Base-by-base conservation (phyloP, 2,888 invertebrate genomes). In the Ochlodes sylvanus region DNA sequence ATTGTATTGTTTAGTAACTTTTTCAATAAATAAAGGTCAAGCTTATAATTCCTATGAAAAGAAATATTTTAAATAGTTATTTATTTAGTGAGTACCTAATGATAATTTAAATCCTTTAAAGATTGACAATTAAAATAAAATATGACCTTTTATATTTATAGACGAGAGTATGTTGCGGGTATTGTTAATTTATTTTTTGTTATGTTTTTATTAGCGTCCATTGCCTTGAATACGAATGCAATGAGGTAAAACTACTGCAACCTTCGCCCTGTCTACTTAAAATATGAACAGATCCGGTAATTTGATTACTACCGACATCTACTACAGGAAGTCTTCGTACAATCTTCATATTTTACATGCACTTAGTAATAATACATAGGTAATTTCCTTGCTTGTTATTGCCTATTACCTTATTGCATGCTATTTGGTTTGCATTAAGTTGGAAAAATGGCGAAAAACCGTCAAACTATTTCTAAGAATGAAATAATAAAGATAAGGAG, bases 131-230 rank as follows among this genome's bases (percentile, higher is more conserved):
- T 44, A 50, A 55, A n/a, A 34, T 19, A 55, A 44, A 57, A 57
- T 38, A 66, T 70, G 79, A 79, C 79, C 80, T 80, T 76, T 76
- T 68, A 68, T 71, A 76, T 75, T 77, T 73, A 75, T 75, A 74
- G 76, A 71, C 19, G 10, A 64, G 27, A 41, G 14, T 64, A 63
- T 55, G 55, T 57, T 47, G 56, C 12, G 10, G 21, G 32, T n/a
- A n/a, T 64, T 64, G 55, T 63, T 19, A 54, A 12, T 54, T 7
- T 41, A 67, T 71, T 79, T 78, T 78, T 79, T 79, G 73, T 64
- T 72, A 52, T 64, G 60, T 69, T 71, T 76, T 76, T 74, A 78
- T 27, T 44, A 47, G 14, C 19, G 27, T 64, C 27, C 38, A 38
- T 52, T 47, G 79, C 80, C 82, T 81, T 79, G 66, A 68, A 70